Conservation (phyloP, 2,113 vertebrate genomes). For the Pao palembangensis region DNA sequence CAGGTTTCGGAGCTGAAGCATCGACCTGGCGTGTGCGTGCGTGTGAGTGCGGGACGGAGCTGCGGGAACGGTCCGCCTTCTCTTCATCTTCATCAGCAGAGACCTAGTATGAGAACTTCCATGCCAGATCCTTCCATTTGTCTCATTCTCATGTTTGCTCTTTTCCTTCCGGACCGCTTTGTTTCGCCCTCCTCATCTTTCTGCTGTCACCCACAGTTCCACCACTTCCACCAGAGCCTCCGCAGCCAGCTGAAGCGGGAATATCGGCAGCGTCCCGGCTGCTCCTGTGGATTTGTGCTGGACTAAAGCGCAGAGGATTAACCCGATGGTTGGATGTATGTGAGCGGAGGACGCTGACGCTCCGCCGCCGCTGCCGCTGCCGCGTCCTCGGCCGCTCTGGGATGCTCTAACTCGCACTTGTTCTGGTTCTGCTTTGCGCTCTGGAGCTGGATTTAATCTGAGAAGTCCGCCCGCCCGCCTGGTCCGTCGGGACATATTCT, state of each 20-base stretch:
- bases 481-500: slow-evolving; percentile 17
- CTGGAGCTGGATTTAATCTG: slow-evolving; percentile 57
- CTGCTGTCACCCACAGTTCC: slow-evolving; percentile 44
- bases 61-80: slow-evolving; percentile 20
- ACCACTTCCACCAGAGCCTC: slow-evolving; percentile 16
- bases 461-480: slow-evolving; percentile 18
- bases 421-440: slow-evolving; percentile 20
- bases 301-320: slow-evolving; percentile 26
- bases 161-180: slow-evolving; percentile 55
- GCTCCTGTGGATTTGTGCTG: background rate
- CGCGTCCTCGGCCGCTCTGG: background rate
- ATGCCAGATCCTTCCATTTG: slow-evolving; percentile 60
- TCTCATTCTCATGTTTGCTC: slow-evolving; percentile 56
- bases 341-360: background rate
- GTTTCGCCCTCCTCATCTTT: slow-evolving; percentile 45
- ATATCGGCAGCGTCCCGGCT: background rate
- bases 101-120: slow-evolving; percentile 59
- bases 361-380: slow-evolving; percentile 7
- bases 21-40: slow-evolving; percentile 29
- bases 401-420: slow-evolving; percentile 24
- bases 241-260: background rate
- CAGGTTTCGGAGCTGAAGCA: slow-evolving; percentile 56
- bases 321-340: slow-evolving; percentile 20
- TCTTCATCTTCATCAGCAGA: background rate
- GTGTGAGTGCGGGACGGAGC: slow-evolving; percentile 42